Base-by-base conservation (phyloP, 2,888 invertebrate species). In the Lithosia quadra region DNA sequence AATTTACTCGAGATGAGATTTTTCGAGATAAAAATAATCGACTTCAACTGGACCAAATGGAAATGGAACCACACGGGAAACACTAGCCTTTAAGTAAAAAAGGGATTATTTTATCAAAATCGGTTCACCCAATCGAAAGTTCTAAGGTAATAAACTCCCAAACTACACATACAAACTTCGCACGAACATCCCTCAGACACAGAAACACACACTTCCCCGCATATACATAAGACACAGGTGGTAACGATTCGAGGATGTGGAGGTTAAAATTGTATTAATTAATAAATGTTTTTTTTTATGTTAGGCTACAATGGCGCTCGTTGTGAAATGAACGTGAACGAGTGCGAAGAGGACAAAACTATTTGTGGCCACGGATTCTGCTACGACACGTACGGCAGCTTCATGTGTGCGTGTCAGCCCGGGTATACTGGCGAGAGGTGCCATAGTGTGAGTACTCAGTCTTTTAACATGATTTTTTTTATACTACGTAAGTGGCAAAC, bases 361-460 rank as follows among this genome's bases (percentile, higher is more conserved):
- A 82, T 90, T 53, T 97, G 98, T 21, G 97, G 98, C 79, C 96
- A 96, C 76, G 98, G 98, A 34, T 95, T 96, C 59, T 98, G 98
- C 91, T 98, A 97, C 90, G 97, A 98, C 90, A 97, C 96, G 67
- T 98, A 98, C 89, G 98, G 98, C 18, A 95, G 97, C 64, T 98
- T 88, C 87, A 93, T 96, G 77, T 98, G 98, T 88, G 96, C 97
- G 82, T 98, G 98, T 90, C 95, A 95, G 67, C 95, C 96, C 15
- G 98, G 98, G n/a, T 98, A 97, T 92, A 97, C 96, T 67, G 98
- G 98, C 34, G 96, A 96, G 72, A 96, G 97, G 75, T 98, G 98
- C 87, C 97, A 98, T 84, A 92, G 95, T 86, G 96, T 96, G 83
- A 90, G 91, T 87, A 13, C 21, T 9, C 15, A 13, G 24, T 21